These are phyloP conservation scores for Sinocyclocheilus anophthalmus DNA, from an alignment of 2,113 vertebrate genomes.

Conservation along the genomic window DNA sequence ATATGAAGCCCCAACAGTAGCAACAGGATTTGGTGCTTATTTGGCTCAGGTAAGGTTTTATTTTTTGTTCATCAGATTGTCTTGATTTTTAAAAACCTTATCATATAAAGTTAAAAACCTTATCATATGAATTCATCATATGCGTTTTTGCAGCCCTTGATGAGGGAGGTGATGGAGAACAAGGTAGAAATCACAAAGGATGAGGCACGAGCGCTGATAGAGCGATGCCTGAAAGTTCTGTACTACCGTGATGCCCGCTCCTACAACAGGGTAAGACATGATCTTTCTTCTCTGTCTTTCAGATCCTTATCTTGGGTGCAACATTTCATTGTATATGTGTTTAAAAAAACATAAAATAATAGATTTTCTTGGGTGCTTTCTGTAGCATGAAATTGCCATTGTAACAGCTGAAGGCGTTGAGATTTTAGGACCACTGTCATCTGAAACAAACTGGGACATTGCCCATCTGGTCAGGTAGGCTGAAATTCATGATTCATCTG, in stretches of 20 bases:
- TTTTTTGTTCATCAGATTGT: not conserved
- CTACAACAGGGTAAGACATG: slow-evolving; percentile 83
- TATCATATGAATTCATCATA: not conserved
- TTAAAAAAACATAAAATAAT: not conserved
- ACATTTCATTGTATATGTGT: not conserved
- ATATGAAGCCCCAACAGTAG: slow-evolving; percentile 88
- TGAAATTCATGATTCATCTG: not conserved
- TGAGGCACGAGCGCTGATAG: slow-evolving; percentile 83
- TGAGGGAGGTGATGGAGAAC: slow-evolving; percentile 88
- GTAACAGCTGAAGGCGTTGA: slow-evolving; percentile 89
- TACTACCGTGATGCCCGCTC: slow-evolving; percentile 94
- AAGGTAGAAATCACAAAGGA: slow-evolving; percentile 79
- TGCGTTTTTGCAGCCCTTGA: slow-evolving; percentile 79
- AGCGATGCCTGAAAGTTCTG: slow-evolving; percentile 91
- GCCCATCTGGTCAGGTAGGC: slow-evolving; percentile 88
- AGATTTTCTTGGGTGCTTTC: not conserved
- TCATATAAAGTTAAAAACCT: not conserved
- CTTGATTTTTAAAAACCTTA: not conserved
- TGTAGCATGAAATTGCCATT: slow-evolving; percentile 86
- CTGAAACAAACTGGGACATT: slow-evolving; percentile 96
- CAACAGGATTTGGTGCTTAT: slow-evolving; percentile 91
- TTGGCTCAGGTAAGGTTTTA: slow-evolving; percentile 86
- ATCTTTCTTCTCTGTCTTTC: not conserved
- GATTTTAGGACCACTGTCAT: slow-evolving; percentile 86
- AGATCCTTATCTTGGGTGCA: not conserved